phyloP scores from a whole-genome alignment of 1,140 invertebrate species.

The Mactra quadrangularis region DNA sequence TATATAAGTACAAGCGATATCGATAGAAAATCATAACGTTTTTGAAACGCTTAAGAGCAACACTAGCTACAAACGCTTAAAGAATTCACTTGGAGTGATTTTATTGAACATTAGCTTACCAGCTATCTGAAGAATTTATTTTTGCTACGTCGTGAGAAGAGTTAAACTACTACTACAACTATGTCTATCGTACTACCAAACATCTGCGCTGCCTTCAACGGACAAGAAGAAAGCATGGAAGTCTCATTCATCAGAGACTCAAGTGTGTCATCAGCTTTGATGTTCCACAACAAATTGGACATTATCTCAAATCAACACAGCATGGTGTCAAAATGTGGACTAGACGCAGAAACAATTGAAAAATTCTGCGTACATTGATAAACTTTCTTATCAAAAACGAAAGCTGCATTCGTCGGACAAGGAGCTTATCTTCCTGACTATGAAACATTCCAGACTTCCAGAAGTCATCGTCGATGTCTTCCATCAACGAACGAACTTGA shows the following conservation, averaged over 20 bases:
- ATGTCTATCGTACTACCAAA: conserved; percentile 40
- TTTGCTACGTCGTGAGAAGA: conserved; percentile 11
- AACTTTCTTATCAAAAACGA: not conserved
- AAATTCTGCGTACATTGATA: conserved; percentile 36
- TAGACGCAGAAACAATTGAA: conserved; percentile 18
- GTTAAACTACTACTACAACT: not conserved
- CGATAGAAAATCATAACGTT: not conserved
- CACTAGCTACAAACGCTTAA: not conserved
- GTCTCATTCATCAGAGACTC: not conserved
- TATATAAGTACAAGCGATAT: conserved; percentile 17
- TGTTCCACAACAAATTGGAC: conserved; percentile 1
- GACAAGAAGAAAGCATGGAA: conserved; percentile 1
- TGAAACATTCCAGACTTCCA: too few relatives aligned
- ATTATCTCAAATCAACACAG: conserved; percentile 1
- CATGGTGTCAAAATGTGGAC: conserved; percentile 13
- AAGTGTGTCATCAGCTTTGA: not conserved
- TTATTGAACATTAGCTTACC: conserved; percentile 3
- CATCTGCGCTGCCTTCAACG: conserved; percentile 24
- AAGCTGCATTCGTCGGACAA: too few relatives aligned
- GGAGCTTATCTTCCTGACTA: too few relatives aligned
- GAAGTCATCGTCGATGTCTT: too few relatives aligned
- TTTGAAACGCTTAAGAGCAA: conserved; percentile 4
- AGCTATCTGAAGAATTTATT: conserved; percentile 3
- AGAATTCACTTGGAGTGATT: not conserved
- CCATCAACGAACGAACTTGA: too few relatives aligned